Percentiles rank a stretch among this genome's conserved stretches.
Evolutionary conservation across 2,888 invertebrate genomes (phyloP).

Genomic region (Cosmopolites sordidus): DNA sequence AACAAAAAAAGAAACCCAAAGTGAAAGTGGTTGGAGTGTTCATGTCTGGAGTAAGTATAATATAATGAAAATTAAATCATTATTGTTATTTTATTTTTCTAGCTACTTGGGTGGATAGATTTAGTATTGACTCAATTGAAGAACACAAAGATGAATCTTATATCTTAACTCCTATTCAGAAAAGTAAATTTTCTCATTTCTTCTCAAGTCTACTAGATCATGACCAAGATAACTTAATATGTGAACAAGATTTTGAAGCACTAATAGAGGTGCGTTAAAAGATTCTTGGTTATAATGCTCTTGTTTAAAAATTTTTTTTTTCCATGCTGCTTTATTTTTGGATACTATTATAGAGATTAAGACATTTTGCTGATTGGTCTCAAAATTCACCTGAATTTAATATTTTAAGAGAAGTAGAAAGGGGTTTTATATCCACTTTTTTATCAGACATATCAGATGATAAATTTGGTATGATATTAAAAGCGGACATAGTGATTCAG

Average conservation of each 20-base stretch:
- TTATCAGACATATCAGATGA: constrained; percentile 55
- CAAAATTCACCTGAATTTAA: constrained; percentile 68
- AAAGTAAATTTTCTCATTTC: constrained; percentile 67
- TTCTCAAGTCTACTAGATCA: constrained; percentile 67
- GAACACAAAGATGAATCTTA: constrained; percentile 53
- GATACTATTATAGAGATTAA: constrained; percentile 51
- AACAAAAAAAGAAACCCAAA: constrained; percentile 43
- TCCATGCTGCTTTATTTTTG: constrained; percentile 38
- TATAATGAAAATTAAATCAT: background rate
- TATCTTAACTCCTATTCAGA: constrained; percentile 60
- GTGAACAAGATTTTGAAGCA: constrained; percentile 65
- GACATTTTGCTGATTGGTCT: constrained; percentile 75
- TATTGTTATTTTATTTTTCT: constrained; percentile 23
- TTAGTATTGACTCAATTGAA: constrained; percentile 60
- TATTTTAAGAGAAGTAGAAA: constrained; percentile 66
- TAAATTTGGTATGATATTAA: constrained; percentile 50
- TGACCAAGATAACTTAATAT: constrained; percentile 67
- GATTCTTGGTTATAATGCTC: background rate
- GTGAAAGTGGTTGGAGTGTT: constrained; percentile 67
- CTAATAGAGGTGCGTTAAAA: constrained; percentile 58
- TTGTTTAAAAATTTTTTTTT: constrained; percentile 24
- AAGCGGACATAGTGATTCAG: too few relatives aligned
- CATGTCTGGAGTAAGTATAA: constrained; percentile 75
- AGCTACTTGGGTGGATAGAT: constrained; percentile 75
- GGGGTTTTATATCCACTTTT: constrained; percentile 66